Percentiles rank a stretch among this genome's conserved stretches.
phyloP scores from a whole-genome alignment of 2,113 vertebrate species.

The Neotragus pygmaeus region DNA sequence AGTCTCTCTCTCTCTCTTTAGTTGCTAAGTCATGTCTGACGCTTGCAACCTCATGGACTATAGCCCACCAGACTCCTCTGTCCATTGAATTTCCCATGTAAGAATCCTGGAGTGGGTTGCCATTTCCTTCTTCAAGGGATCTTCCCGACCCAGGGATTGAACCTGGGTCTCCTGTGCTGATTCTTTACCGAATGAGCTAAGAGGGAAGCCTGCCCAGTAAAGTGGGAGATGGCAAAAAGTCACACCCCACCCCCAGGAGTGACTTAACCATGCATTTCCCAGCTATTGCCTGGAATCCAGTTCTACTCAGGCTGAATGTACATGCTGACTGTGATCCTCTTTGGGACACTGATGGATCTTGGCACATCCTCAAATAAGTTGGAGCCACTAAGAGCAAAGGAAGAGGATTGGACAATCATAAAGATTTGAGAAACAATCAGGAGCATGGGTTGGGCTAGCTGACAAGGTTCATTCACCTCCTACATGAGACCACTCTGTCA shows the following conservation, averaged over 20 bases:
- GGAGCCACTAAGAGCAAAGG: neutral
- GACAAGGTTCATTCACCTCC: neutral
- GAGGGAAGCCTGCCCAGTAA: neutral
- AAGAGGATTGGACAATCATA: neutral
- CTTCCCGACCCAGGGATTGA: neutral
- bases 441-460: neutral
- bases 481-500: neutral
- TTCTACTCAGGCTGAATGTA: neutral
- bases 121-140: neutral
- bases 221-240: neutral
- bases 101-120: neutral
- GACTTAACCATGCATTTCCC: neutral
- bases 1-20: neutral
- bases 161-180: neutral
- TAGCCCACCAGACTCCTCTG: neutral
- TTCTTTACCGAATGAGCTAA: fast-evolving
- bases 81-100: neutral
- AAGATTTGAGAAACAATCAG: neutral
- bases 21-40: neutral
- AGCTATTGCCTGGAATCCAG: neutral
- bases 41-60: neutral
- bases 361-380: neutral
- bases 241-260: neutral
- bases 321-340: neutral
- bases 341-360: neutral